A percentile compares a stretch with the other conserved stretches of the same genome.
Evolutionary conservation across 1,140 invertebrate species (phyloP).

Genomic region (Apis florea): DNA sequence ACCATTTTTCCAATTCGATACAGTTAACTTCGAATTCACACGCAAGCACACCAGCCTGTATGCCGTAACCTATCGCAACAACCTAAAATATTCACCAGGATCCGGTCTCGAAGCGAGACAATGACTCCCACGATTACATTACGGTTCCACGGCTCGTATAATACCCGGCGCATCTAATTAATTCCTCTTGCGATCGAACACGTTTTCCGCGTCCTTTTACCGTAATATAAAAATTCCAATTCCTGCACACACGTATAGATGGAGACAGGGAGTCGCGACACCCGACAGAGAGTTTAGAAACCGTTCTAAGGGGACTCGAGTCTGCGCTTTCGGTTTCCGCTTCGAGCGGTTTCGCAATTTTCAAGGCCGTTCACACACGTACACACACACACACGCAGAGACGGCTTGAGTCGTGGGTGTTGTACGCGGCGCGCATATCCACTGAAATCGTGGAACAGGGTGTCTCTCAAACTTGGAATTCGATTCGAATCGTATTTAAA

Average conservation of each 20-base stretch:
- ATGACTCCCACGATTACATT: constrained; percentile 5
- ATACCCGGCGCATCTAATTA: neutral
- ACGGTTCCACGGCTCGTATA: neutral
- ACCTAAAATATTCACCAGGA: neutral
- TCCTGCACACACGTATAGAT: neutral
- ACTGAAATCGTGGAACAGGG: neutral
- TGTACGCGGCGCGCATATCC: constrained; percentile 7
- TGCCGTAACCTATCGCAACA: neutral
- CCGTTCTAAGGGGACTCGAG: constrained; percentile 18
- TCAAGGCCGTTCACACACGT: constrained; percentile 17
- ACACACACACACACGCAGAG: neutral
- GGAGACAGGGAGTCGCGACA: neutral
- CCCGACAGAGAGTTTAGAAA: constrained; percentile 28
- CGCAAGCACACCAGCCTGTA: neutral
- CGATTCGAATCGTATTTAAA: constrained; percentile 3
- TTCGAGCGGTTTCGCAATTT: constrained; percentile 23
- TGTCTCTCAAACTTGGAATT: constrained; percentile 8
- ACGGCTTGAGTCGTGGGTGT: neutral
- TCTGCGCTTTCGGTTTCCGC: constrained; percentile 32
- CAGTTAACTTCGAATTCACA: neutral
- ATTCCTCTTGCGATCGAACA: neutral
- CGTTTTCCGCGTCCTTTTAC: neutral
- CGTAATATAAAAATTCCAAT: neutral
- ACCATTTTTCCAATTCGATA: neutral
- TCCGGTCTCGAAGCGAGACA: neutral